A percentile compares a stretch with the other conserved stretches of the same genome.
Evolutionary conservation across 2,113 vertebrate species (phyloP).

Genomic region (Lepidothrix coronata): DNA sequence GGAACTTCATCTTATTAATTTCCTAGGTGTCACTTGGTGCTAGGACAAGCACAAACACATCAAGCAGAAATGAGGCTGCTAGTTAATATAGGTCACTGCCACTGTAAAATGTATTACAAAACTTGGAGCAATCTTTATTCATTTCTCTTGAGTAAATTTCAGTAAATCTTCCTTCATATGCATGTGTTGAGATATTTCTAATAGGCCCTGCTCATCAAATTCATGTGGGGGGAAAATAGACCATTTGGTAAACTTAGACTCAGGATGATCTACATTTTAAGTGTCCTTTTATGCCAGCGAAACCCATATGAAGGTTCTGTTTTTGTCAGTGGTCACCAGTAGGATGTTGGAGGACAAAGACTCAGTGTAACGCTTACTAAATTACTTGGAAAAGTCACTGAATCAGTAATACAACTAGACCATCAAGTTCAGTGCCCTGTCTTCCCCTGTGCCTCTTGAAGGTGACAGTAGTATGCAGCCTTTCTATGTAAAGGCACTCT

Average conservation of each 20-base stretch:
- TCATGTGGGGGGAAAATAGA: background rate
- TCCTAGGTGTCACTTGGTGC: background rate
- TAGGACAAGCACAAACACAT: background rate
- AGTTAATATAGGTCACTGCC: background rate
- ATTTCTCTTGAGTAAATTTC: background rate
- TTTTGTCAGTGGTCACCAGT: background rate
- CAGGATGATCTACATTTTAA: background rate
- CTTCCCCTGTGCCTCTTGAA: background rate
- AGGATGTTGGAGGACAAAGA: background rate
- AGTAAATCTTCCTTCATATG: background rate
- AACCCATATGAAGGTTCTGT: background rate
- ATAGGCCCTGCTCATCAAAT: accelerated
- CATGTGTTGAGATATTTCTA: background rate
- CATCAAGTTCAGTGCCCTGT: background rate
- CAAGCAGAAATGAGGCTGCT: background rate
- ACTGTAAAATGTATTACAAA: background rate
- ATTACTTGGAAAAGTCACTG: background rate
- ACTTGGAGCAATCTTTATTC: background rate
- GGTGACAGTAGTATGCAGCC: background rate
- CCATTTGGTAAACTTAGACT: background rate
- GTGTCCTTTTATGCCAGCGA: background rate
- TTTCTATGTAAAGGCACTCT: background rate
- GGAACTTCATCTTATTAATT: background rate
- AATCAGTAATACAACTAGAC: background rate
- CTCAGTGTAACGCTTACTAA: background rate